Evolutionary conservation across 2,888 invertebrate genomes (phyloP), one percentile per base, ranked within the genome.

Genomic region (Ophion ellenae): DNA sequence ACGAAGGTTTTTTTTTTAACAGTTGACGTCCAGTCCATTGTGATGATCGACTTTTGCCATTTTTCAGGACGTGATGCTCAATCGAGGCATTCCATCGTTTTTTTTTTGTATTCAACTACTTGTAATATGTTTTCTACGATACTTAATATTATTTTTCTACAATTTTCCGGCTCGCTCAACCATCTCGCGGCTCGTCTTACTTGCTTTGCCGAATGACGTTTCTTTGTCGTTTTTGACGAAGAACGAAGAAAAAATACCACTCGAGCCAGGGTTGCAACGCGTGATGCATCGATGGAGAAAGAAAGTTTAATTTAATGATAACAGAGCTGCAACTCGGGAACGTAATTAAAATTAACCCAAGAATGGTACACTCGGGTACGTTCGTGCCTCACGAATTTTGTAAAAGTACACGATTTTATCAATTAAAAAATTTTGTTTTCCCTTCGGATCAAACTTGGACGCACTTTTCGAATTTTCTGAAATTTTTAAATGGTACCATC

Each of bases 1-100:
- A 59, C 7, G 36, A 57, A 57, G 17, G 14, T 61, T 77, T n/a
- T 77, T 59, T 53, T 59, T 59, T 64, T 53, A 28, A n/a, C 11
- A n/a, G 47, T 61, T 40, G 66, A 85, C n/a, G 53, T 81, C 80
- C 66, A 82, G 66, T 36, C 53, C 66, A 32, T 73, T 47, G 20
- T 24, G 70, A 81, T 70, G 64, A 67, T 63, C 81, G 79, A 86
- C 77, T 32, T 69, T 77, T 80, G 83, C 83, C 83, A 83, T 86
- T 86, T 75, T 86, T 69, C 73, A 61, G 73, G 66, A 82, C 70
- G 61, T 57, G 66, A 40, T 53, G 73, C 73, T 40, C 73, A 69
- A 77, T 74, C 40, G 69, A 81, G 80, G 77, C 77, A 83, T 81
- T 86, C 70, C 61, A 77, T 80, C 78, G 66, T 70, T 71, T 78